These are phyloP conservation scores for Tenthredo scrophulariae DNA, from an alignment of 2,888 invertebrate genomes.

Conservation along the genomic window DNA sequence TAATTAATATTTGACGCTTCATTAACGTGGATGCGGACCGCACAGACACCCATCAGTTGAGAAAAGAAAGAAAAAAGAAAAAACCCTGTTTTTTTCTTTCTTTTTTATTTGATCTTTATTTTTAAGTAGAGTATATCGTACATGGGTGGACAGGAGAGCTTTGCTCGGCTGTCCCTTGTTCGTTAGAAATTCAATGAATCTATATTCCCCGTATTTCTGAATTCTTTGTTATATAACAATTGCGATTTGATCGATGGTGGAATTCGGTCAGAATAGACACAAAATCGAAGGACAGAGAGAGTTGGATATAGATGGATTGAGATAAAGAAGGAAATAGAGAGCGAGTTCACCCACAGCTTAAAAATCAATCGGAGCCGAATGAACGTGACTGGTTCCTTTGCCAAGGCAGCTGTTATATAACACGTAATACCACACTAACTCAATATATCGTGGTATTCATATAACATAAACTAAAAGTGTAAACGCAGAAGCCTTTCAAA, in stretches of 20 bases:
- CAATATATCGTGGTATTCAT: not conserved
- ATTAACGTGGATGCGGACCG: conserved; percentile 3
- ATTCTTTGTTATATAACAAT: conserved; percentile 25
- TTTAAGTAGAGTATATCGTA: not conserved
- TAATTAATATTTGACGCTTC: conserved; percentile 20
- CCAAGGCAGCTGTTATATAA: conserved; percentile 25
- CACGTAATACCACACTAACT: conserved; percentile 8
- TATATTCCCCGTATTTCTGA: not conserved
- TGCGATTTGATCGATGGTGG: conserved; percentile 29
- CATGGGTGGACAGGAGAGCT: not conserved
- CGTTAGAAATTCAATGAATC: not conserved
- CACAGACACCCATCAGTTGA: not conserved
- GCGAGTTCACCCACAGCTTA: conserved; percentile 7
- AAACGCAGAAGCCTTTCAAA: conserved; percentile 27
- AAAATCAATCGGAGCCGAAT: conserved; percentile 40
- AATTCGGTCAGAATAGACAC: conserved; percentile 37
- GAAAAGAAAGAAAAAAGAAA: not conserved
- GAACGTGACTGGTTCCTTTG: conserved; percentile 27
- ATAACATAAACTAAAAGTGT: conserved; percentile 4
- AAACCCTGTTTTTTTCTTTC: not conserved
- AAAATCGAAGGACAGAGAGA: conserved; percentile 55
- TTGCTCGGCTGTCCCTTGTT: not conserved
- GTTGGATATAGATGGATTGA: conserved; percentile 15
- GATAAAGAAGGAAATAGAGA: not conserved
- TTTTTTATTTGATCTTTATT: not conserved